Base-by-base conservation (phyloP, 2,797 vertebrate genomes). In the Mormyrops attenuatus region DNA sequence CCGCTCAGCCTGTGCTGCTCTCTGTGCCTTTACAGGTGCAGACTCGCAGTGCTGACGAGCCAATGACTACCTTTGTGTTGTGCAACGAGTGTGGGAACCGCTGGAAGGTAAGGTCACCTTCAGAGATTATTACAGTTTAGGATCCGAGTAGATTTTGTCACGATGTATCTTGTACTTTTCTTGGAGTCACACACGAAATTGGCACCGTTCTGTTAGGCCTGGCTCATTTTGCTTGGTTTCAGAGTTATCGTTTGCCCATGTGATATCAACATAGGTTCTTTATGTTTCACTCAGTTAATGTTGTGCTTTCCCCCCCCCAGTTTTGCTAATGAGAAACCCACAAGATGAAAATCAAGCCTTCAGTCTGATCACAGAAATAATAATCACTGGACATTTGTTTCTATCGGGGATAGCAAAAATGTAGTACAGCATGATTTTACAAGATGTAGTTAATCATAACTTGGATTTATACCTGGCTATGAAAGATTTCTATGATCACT, bases 1-100 rank as follows among this genome's bases (percentile, higher is more conserved):
- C 41, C 13, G 0, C 13, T 41, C 9, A 41, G 73, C 44, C 13
- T 57, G 86, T 87, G 60, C 34, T 88, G 87, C 90, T 86, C 87
- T 91, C 89, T 93, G 86, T 91, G 89, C 91, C 87, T 92, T 5
- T 90, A 55, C 89, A 99, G 99, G 98, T 99, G 90, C 98, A 99
- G 94, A 99, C 99, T 0, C 97, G 98, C 86, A 99, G 99, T 0
- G 99, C 99, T 0, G 99, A 99, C 3, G 99, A 99, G 93, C 99
- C 99, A 53, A 99, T 99, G 99, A 99, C 99, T 5, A 99, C 99
- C 0, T 99, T 99, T 50, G 97, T 98, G 93, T 94, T 99, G 90
- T 99, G 99, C 93, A 99, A 99, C 0, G 99, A 99, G 90, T 99
- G 99, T 4, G 99, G 99, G 53, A 97, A 99, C 94, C 98, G 99